Percentiles rank a stretch among this genome's conserved stretches.
phyloP scores from a whole-genome alignment of 1,140 invertebrate genomes.

The Oryctes rhinoceros region DNA sequence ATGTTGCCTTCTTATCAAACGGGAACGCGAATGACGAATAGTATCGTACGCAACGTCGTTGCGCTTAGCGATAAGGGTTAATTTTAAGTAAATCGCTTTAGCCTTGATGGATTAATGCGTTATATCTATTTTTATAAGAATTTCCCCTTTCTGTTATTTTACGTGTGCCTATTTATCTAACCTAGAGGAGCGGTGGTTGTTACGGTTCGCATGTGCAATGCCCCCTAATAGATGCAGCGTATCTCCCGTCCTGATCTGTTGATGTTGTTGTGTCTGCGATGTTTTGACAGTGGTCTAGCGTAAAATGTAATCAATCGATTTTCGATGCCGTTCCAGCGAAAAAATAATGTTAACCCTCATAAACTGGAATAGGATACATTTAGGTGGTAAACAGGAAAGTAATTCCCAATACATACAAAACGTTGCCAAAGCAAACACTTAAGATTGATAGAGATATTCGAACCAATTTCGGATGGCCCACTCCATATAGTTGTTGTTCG shows the following conservation, averaged over 20 bases:
- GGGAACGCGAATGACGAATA: not conserved
- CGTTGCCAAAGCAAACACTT: too few species aligned
- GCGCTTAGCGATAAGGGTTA: constrained; percentile 38
- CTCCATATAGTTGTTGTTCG: too few species aligned
- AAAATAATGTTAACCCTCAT: too few species aligned
- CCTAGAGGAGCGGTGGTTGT: not conserved
- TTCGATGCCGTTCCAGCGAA: too few species aligned
- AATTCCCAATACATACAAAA: too few species aligned
- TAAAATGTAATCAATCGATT: not conserved
- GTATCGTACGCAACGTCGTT: constrained; percentile 25
- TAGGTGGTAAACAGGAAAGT: too few species aligned
- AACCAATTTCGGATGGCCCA: too few species aligned
- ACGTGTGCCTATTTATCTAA: not conserved
- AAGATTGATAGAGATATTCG: too few species aligned
- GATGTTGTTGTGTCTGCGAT: not conserved
- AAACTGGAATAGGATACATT: too few species aligned
- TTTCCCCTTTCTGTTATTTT: constrained; percentile 2
- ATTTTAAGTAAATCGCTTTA: constrained; percentile 36
- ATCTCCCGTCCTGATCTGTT: not conserved
- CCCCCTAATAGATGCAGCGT: not conserved
- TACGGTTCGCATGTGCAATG: not conserved
- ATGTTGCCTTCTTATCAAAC: constrained; percentile 14
- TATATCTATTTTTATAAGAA: constrained; percentile 13
- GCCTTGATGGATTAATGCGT: constrained; percentile 7
- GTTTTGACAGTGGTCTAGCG: not conserved